phyloP scores from a whole-genome alignment of 2,113 vertebrate species.

The Lynx canadensis region DNA sequence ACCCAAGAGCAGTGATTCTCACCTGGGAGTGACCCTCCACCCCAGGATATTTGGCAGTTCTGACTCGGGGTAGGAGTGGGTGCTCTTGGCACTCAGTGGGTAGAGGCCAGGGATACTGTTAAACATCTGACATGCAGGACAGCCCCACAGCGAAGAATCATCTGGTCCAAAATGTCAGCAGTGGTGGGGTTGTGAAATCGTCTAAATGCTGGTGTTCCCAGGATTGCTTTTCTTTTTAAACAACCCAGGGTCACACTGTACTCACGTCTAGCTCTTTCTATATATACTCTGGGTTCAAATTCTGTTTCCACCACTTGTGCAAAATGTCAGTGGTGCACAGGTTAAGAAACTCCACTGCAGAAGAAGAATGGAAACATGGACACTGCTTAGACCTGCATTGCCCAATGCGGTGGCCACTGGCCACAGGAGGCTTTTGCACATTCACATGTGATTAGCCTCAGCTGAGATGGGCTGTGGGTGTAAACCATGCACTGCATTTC shows the following conservation, averaged over 20 bases:
- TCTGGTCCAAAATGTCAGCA: neutral
- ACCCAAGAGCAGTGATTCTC: neutral
- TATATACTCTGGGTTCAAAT: neutral
- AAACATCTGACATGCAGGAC: neutral
- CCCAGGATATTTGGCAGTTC: too few relatives aligned
- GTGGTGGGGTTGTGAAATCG: neutral
- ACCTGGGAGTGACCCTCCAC: neutral
- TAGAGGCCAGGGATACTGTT: neutral
- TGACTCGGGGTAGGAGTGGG: neutral
- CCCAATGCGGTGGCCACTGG: fast-evolving
- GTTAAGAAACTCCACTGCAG: neutral
- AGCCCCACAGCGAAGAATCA: neutral
- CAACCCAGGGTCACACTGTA: neutral
- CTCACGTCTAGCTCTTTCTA: neutral
- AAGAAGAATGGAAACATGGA: neutral
- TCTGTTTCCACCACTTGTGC: neutral
- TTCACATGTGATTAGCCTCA: neutral
- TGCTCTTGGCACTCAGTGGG: neutral
- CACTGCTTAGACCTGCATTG: neutral
- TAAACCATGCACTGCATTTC: neutral
- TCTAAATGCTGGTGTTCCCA: neutral
- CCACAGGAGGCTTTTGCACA: fast-evolving
- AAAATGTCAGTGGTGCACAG: neutral
- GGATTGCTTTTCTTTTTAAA: neutral
- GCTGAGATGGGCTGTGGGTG: neutral